phyloP scores from a whole-genome alignment of 2,888 invertebrate genomes.

The Cephus spinipes region DNA sequence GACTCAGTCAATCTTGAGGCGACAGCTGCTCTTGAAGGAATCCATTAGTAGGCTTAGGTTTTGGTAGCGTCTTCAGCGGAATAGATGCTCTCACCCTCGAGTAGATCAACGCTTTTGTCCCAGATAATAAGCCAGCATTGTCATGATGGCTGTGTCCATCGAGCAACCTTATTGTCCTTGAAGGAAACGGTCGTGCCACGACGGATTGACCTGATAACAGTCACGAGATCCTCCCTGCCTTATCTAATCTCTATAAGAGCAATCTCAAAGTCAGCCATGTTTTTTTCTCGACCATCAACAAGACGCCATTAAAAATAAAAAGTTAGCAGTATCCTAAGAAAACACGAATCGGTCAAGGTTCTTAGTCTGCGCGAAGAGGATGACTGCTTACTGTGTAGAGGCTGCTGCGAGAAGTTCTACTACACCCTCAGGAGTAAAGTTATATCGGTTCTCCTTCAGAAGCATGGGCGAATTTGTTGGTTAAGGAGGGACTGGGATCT shows the following conservation, averaged over 20 bases:
- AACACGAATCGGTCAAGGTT: background rate
- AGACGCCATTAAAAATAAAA: background rate
- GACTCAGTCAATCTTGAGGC: slow-evolving; percentile 61
- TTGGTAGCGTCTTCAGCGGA: slow-evolving; percentile 36
- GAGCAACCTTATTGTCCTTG: slow-evolving; percentile 47
- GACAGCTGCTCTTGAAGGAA: slow-evolving; percentile 63
- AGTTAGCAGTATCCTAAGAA: background rate
- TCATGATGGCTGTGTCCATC: slow-evolving; percentile 48
- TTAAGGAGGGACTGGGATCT: slow-evolving; percentile 27
- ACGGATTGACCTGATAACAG: slow-evolving; percentile 47
- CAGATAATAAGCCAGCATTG: slow-evolving; percentile 64
- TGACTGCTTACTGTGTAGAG: slow-evolving; percentile 3
- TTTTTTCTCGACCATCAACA: slow-evolving; percentile 20
- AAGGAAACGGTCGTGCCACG: slow-evolving; percentile 31
- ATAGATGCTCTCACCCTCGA: slow-evolving; percentile 33
- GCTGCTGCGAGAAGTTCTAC: slow-evolving; percentile 50
- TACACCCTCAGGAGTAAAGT: slow-evolving; percentile 64
- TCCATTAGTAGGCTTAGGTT: slow-evolving; percentile 58
- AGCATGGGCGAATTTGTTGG: background rate
- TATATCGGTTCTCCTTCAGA: slow-evolving; percentile 56
- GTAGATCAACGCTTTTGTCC: slow-evolving; percentile 58
- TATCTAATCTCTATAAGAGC: background rate
- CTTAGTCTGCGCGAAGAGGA: background rate
- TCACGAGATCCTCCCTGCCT: slow-evolving; percentile 13
- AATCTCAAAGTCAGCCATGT: background rate